phyloP scores from a whole-genome alignment of 2,113 vertebrate genomes.

The Pedionomus torquatus region DNA sequence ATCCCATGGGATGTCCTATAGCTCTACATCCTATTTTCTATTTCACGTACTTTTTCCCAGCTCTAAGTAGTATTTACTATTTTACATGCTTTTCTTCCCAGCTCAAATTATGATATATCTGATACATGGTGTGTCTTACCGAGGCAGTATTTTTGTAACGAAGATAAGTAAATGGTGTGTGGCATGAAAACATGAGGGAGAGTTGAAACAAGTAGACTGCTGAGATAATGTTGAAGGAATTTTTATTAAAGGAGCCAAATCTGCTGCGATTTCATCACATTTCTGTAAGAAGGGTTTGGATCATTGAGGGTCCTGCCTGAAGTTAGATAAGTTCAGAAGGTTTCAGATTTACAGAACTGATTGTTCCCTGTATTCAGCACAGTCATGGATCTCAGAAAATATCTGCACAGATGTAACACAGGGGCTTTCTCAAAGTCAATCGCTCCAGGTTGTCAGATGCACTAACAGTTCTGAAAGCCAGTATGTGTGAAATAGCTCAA shows the following conservation, averaged over 20 bases:
- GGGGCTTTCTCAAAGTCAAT: neutral
- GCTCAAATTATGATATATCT: neutral
- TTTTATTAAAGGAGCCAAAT: neutral
- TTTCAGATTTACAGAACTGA: neutral
- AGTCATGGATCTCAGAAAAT: neutral
- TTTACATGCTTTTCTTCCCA: neutral
- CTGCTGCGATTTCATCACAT: neutral
- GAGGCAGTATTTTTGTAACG: neutral
- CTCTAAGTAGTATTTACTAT: neutral
- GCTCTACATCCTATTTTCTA: neutral
- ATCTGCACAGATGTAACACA: neutral
- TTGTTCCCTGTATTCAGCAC: neutral
- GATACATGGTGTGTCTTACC: neutral
- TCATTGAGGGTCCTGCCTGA: neutral
- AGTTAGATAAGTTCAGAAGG: neutral
- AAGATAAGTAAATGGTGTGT: neutral
- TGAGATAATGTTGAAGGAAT: neutral
- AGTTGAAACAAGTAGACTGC: neutral
- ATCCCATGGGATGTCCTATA: neutral
- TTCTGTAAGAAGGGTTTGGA: neutral
- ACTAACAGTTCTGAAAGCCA: neutral
- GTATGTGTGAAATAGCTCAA: neutral
- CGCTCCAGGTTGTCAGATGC: neutral
- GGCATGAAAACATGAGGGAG: neutral
- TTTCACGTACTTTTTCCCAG: neutral